These are phyloP conservation scores for Siphamia tubifer DNA, from an alignment of 2,113 vertebrate genomes.

Conservation along the genomic window DNA sequence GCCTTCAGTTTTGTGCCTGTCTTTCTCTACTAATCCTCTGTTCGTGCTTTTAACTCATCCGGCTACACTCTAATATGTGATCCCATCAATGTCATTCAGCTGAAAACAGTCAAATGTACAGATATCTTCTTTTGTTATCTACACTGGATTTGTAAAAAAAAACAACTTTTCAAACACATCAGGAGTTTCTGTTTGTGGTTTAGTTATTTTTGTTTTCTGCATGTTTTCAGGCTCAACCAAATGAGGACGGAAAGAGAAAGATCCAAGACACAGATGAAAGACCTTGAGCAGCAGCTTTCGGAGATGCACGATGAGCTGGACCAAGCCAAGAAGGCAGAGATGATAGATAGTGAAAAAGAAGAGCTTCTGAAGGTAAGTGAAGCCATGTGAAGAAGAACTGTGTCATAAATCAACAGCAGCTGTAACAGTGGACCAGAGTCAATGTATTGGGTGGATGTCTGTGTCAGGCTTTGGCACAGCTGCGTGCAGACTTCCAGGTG, in stretches of 20 bases:
- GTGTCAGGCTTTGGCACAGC: constrained; percentile 82
- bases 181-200: neutral
- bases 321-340: constrained; percentile 63
- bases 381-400: neutral
- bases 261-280: constrained; percentile 88
- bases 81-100: neutral
- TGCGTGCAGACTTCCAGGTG: constrained; percentile 86
- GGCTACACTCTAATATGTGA: constrained; percentile 23
- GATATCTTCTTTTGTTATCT: neutral
- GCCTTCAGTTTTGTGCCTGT: neutral
- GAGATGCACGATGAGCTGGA: constrained; percentile 98
- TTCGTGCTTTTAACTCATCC: constrained; percentile 10
- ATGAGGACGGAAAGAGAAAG: constrained; percentile 89
- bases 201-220: neutral
- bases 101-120: constrained; percentile 7
- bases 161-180: neutral
- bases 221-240: constrained; percentile 83
- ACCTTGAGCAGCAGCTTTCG: constrained; percentile 94
- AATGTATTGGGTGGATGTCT: neutral
- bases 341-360: constrained; percentile 57
- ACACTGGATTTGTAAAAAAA: neutral
- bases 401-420: neutral
- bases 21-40: neutral
- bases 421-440: neutral
- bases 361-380: constrained; percentile 63